A percentile compares a stretch with the other conserved stretches of the same genome.
These are phyloP conservation scores for Drosophila pseudotalamancana DNA, from an alignment of 2,888 invertebrate species.

Conservation along the genomic window DNA sequence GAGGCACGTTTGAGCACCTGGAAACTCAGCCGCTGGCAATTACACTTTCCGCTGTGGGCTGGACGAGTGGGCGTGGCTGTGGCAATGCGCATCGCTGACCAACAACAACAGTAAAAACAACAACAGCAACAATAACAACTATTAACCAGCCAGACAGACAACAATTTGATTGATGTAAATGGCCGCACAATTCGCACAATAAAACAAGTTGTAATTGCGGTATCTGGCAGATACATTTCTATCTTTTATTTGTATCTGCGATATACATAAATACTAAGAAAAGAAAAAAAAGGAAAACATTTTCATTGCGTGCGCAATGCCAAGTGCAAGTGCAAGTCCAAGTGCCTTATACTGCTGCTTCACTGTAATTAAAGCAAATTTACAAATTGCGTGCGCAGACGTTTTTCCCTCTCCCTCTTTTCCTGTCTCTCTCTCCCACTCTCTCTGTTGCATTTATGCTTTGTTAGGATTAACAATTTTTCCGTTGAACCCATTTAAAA, in stretches of 20 bases:
- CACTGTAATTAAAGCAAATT: constrained; percentile 63
- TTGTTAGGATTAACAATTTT: constrained; percentile 36
- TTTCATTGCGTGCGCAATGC: constrained; percentile 54
- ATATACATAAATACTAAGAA: constrained; percentile 3
- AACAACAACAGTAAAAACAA: constrained; percentile 4
- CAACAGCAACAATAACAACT: constrained; percentile 13
- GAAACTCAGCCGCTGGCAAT: constrained; percentile 11
- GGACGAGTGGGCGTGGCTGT: constrained; percentile 30
- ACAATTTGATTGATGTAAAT: constrained; percentile 71
- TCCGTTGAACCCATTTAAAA: constrained; percentile 68
- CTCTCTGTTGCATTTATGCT: not conserved
- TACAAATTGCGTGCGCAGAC: constrained; percentile 70
- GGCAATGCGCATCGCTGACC: constrained; percentile 47
- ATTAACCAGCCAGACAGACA: constrained; percentile 4
- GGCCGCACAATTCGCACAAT: constrained; percentile 71
- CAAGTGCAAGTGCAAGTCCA: constrained; percentile 40
- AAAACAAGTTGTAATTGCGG: constrained; percentile 70
- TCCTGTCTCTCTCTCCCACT: not conserved
- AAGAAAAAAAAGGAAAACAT: not conserved
- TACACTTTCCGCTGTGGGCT: not conserved
- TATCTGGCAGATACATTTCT: constrained; percentile 54
- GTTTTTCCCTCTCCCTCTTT: not conserved
- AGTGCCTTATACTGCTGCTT: constrained; percentile 32
- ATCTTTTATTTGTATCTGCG: constrained; percentile 40
- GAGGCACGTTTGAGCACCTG: constrained; percentile 1